Evolutionary conservation across 2,888 invertebrate species (phyloP).

Genomic region (Ochlodes sylvanus): DNA sequence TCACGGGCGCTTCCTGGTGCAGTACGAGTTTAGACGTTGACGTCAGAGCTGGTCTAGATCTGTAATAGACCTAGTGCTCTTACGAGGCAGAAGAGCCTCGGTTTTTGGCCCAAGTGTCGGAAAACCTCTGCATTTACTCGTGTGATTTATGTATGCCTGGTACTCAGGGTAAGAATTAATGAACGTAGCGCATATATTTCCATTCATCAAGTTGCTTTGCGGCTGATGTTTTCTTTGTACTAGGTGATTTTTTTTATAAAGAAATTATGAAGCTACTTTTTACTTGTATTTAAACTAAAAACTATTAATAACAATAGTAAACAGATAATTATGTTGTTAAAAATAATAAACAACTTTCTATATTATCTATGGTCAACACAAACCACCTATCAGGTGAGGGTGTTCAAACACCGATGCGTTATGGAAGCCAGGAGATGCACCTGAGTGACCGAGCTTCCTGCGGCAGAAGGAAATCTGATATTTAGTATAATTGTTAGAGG

Average conservation of each 20-base stretch:
- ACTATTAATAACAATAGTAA: too few relatives aligned
- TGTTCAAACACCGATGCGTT: conserved; percentile 12
- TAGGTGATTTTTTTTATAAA: too few relatives aligned
- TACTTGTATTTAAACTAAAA: too few relatives aligned
- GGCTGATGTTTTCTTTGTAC: too few relatives aligned
- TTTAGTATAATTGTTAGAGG: conserved; percentile 25
- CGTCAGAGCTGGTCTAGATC: conserved; percentile 65
- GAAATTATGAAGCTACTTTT: too few relatives aligned
- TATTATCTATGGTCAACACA: neutral
- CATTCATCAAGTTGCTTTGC: too few relatives aligned
- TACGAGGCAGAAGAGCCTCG: conserved; percentile 11
- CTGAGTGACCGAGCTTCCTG: conserved; percentile 21
- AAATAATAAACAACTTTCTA: too few relatives aligned
- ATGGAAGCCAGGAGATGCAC: conserved; percentile 21
- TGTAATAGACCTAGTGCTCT: conserved; percentile 48
- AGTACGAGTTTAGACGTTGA: conserved; percentile 57
- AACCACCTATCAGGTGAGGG: neutral
- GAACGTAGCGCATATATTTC: too few relatives aligned
- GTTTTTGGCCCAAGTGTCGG: neutral
- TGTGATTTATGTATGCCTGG: neutral
- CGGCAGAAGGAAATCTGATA: conserved; percentile 26
- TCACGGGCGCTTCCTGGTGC: conserved; percentile 66
- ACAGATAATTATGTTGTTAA: too few relatives aligned
- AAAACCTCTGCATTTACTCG: too few relatives aligned
- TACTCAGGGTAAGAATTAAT: neutral